Evolutionary conservation across 2,888 invertebrate genomes (phyloP).

Genomic region (Lottia gigantea): DNA sequence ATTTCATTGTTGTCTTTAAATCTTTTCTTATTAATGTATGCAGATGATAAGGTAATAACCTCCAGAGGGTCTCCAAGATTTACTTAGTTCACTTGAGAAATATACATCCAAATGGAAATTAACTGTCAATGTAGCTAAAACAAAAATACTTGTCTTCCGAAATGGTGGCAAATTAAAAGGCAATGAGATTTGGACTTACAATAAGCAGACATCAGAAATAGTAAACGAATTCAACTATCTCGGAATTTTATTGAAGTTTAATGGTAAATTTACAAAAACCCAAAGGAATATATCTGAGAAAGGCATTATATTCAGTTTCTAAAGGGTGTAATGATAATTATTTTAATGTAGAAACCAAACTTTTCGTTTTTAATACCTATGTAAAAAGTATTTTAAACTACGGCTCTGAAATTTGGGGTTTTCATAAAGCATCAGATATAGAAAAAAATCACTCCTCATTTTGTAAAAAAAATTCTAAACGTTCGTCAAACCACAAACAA

Average conservation of each 20-base stretch:
- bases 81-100: background rate
- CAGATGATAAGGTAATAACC: background rate
- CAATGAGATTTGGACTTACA: background rate
- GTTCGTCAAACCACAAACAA: background rate
- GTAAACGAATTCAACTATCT: background rate
- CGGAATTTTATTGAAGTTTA: background rate
- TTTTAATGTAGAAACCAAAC: background rate
- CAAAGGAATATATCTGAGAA: background rate
- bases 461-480: background rate
- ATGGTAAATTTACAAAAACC: background rate
- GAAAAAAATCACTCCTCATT: background rate
- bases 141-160: background rate
- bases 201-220: background rate
- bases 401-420: slow-evolving; percentile 1
- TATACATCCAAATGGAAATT: background rate
- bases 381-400: background rate
- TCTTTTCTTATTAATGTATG: background rate
- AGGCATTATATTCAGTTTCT: background rate
- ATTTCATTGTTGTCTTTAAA: background rate
- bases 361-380: background rate
- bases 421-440: background rate
- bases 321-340: background rate
- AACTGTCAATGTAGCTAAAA: background rate
- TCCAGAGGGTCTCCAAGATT: background rate
- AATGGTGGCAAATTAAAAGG: background rate